A percentile compares a stretch with the other conserved stretches of the same genome.
Conservation (phyloP, 2,113 vertebrate species). For the Aviceda subcristata region DNA sequence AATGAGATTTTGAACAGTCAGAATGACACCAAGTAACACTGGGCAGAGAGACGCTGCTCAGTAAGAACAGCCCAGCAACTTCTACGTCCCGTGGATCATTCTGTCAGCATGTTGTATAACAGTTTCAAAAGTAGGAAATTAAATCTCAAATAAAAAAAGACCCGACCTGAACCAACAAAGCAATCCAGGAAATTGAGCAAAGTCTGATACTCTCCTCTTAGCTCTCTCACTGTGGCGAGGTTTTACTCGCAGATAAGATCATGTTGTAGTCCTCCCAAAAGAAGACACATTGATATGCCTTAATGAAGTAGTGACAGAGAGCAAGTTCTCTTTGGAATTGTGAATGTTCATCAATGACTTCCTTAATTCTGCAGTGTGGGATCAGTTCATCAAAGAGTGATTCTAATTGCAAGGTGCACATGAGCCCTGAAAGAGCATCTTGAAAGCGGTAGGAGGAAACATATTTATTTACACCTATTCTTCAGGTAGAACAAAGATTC, state of each 20-base stretch:
- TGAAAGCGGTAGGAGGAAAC: neutral
- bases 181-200: neutral
- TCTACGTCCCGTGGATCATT: neutral
- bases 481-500: neutral
- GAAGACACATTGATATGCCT: neutral
- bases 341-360: neutral
- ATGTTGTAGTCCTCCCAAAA: neutral
- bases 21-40: neutral
- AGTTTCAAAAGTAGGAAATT: neutral
- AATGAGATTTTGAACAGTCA: neutral
- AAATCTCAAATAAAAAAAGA: neutral
- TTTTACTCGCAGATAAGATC: neutral
- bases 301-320: neutral
- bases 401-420: neutral
- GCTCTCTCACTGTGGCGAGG: neutral
- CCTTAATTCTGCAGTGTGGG: neutral
- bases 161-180: neutral
- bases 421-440: neutral
- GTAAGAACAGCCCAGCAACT: neutral
- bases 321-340: neutral
- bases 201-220: neutral
- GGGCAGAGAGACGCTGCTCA: neutral
- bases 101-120: neutral
- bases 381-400: neutral
- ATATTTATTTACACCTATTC: neutral